Base-by-base conservation (phyloP, 1,140 invertebrate species). In the Vanessa tameamea region DNA sequence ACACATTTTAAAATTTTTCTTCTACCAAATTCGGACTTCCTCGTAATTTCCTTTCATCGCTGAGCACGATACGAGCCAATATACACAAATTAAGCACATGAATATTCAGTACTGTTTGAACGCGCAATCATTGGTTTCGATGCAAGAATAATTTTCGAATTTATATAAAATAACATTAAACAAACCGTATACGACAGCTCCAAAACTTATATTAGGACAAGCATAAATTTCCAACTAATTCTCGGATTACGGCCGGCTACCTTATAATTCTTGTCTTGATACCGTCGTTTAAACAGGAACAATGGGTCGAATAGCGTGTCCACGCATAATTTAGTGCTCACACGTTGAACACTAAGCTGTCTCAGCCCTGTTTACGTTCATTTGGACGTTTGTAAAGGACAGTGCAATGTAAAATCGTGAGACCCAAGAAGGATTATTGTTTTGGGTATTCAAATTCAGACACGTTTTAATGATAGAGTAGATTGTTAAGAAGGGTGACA, bases 311-410 rank as follows among this genome's bases (percentile, higher is more conserved):
- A 43, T 65, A 47, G 26, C 65, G 71, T 73, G 71, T 57, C 63
- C 20, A 55, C 63, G 70, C 70, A 72, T 72, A 72, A 72, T 72
- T 72, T 57, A 72, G 63, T 47, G 53, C 64, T 57, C 51, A 50
- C 23, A 47, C 26, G 68, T 59, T 61, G 64, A 47, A 66, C 48
- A 66, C 64, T 67, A 57, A 73, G 64, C 64, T 51, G 37, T 37
- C 64, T 68, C 66, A 55, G 66, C 51, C 48, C 20, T 68, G 51
- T 68, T 37, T 57, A 68, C 66, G 66, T 57, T 55, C 57, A 61
- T 61, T 61, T 61, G 57, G 48, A 68, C 31, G 51, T 53, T 65
- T 65, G 64, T 67, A 53, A 67, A 57, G 53, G 66, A 16, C 4
- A 8, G 9, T 67, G 23, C 50, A 53, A 16, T 37, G 65, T 53